phyloP scores from a whole-genome alignment of 2,113 vertebrate species.

The Zosterops lateralis region DNA sequence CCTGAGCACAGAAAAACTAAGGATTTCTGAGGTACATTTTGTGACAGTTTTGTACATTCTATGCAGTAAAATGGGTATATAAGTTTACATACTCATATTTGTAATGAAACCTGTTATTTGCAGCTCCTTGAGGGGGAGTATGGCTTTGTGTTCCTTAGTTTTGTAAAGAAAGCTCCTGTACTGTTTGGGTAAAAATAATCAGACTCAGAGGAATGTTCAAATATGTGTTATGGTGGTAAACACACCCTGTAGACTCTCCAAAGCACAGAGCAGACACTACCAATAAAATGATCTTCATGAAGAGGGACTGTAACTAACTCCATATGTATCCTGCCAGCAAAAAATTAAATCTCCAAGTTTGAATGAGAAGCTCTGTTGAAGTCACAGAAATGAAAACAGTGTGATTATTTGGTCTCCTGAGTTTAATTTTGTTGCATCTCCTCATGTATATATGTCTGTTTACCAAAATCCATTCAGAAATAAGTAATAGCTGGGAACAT shows the following conservation, averaged over 20 bases:
- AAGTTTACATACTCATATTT: not conserved
- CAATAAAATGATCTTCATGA: not conserved
- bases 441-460: not conserved
- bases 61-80: not conserved
- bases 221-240: not conserved
- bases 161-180: not conserved
- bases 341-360: not conserved
- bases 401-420: not conserved
- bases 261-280: not conserved
- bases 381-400: not conserved
- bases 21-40: not conserved
- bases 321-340: not conserved
- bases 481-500: not conserved
- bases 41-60: not conserved
- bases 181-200: not conserved
- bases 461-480: not conserved
- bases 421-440: not conserved
- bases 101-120: not conserved
- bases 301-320: not conserved
- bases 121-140: not conserved
- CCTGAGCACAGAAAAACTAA: not conserved
- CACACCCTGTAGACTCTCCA: not conserved
- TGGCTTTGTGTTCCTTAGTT: not conserved
- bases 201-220: not conserved
- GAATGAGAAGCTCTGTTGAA: not conserved